Conservation (phyloP, 2,113 vertebrate species). For the Sarotherodon lohbergeri region DNA sequence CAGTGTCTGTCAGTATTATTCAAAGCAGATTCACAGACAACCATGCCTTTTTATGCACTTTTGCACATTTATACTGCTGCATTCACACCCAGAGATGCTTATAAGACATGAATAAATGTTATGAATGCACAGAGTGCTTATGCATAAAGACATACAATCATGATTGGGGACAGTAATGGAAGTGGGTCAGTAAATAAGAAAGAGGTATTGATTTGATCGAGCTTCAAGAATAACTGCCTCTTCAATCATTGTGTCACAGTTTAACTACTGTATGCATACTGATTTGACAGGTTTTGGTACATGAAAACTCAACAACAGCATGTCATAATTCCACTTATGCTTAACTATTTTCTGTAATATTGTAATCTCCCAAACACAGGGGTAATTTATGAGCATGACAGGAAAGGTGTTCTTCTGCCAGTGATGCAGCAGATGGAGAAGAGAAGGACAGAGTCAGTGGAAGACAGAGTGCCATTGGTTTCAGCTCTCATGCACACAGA, state of each 20-base stretch:
- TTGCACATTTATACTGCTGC: not conserved
- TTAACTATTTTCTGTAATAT: not conserved
- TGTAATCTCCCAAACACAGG: not conserved
- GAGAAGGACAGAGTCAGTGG: not conserved
- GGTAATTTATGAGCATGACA: not conserved
- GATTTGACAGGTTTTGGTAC: not conserved
- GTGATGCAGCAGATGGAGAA: not conserved
- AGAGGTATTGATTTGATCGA: not conserved
- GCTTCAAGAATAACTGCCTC: not conserved
- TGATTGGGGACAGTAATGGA: not conserved
- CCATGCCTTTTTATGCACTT: not conserved
- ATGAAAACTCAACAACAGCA: not conserved
- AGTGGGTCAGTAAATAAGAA: not conserved
- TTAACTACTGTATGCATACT: not conserved
- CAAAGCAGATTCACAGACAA: slow-evolving; percentile 6
- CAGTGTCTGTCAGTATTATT: slow-evolving; percentile 26
- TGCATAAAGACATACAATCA: not conserved
- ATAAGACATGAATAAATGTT: not conserved
- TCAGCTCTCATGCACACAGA: not conserved
- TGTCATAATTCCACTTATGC: not conserved
- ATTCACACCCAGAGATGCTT: not conserved
- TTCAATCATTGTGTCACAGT: not conserved
- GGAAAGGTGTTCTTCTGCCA: slow-evolving; percentile 13
- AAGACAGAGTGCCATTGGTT: not conserved
- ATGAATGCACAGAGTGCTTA: not conserved